A percentile compares a stretch with the other conserved stretches of the same genome.
Evolutionary conservation across 30 jellyfish, hydroid and myxozoan species (phyloP).

Genomic region (Pseudorhiza aurosa): DNA sequence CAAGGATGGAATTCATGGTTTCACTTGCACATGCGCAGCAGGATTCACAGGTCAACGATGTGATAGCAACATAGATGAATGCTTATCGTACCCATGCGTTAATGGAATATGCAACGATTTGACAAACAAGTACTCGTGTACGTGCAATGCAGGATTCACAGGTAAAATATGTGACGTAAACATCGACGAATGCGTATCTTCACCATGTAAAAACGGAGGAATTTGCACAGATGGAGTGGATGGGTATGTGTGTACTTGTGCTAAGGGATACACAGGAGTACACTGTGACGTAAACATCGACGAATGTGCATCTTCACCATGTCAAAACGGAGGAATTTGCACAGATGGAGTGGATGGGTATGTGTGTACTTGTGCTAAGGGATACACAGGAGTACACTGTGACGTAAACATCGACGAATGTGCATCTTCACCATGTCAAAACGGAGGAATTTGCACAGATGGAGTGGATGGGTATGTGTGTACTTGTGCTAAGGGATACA

Average conservation of each 20-base stretch:
- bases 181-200: conserved; percentile 58
- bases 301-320: conserved; percentile 65
- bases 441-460: conserved; percentile 50
- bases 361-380: conserved; percentile 44
- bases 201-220: conserved; percentile 64
- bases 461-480: conserved; percentile 15
- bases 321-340: conserved; percentile 63
- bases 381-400: conserved; percentile 55
- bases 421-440: conserved; percentile 53
- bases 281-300: conserved; percentile 51
- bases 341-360: conserved; percentile 37
- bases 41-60: conserved; percentile 65
- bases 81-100: conserved; percentile 49
- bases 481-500: conserved; percentile 37
- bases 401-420: conserved; percentile 51
- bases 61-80: conserved; percentile 27
- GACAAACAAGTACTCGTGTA: conserved; percentile 35
- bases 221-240: conserved; percentile 53
- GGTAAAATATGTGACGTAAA: conserved; percentile 50
- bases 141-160: conserved; percentile 51
- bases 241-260: conserved; percentile 46
- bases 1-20: conserved; percentile 26
- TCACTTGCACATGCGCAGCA: conserved; percentile 45
- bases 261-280: conserved; percentile 49
- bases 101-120: conserved; percentile 63